A percentile compares a stretch with the other conserved stretches of the same genome.
phyloP scores from a whole-genome alignment of 2,888 invertebrate species.

The Andrena dorsata region DNA sequence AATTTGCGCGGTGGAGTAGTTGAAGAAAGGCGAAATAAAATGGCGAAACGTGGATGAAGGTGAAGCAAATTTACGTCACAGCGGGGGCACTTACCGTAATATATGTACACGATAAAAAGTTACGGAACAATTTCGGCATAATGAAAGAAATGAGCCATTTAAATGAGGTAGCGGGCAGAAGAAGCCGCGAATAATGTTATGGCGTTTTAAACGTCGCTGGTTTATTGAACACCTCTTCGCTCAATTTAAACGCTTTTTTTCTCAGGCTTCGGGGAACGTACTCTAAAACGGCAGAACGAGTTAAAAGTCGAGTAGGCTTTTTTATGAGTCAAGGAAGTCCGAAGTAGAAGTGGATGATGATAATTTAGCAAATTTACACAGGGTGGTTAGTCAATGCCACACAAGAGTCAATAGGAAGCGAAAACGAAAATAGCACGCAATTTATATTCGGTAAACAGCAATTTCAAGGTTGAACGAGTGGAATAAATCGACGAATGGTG shows the following conservation, averaged over 20 bases:
- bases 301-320: not conserved
- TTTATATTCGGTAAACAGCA: conserved; percentile 7
- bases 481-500: conserved; percentile 17
- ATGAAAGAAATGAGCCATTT: conserved; percentile 6
- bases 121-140: not conserved
- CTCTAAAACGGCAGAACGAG: not conserved
- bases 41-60: not conserved
- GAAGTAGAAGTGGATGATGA: not conserved
- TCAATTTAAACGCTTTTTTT: not conserved
- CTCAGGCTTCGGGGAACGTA: not conserved
- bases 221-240: not conserved
- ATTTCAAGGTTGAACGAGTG: conserved; percentile 26
- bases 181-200: not conserved
- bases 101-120: conserved; percentile 1
- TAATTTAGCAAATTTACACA: not conserved
- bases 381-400: not conserved
- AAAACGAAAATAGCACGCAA: conserved; percentile 1
- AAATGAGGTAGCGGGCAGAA: not conserved
- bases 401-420: conserved; percentile 7
- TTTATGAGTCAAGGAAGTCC: not conserved
- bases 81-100: conserved; percentile 3
- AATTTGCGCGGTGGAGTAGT: not conserved
- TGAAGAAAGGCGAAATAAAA: not conserved
- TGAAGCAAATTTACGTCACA: not conserved
- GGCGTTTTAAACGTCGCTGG: not conserved